A percentile compares a stretch with the other conserved stretches of the same genome.
Conservation (phyloP, 2,888 invertebrate genomes). For the Poecilobothrus nobilitatus region DNA sequence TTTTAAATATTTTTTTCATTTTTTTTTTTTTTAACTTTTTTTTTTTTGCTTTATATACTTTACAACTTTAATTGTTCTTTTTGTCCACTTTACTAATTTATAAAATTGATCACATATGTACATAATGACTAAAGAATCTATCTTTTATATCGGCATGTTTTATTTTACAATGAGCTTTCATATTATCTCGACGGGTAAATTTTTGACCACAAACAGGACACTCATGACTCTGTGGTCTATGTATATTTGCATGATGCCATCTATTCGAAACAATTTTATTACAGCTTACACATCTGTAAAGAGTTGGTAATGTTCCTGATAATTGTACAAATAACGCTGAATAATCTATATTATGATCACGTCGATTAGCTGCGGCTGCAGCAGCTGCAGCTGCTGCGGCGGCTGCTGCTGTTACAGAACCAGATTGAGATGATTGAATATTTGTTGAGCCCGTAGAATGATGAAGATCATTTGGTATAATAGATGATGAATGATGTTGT, state of each 20-base stretch:
- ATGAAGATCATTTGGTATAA: slow-evolving; percentile 18
- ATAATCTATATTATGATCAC: slow-evolving; percentile 45
- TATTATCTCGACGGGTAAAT: slow-evolving; percentile 56
- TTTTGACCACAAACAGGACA: slow-evolving; percentile 53
- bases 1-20: slow-evolving; percentile 14
- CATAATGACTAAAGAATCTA: slow-evolving; percentile 45
- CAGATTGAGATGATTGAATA: slow-evolving; percentile 26
- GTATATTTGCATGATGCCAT: slow-evolving; percentile 56
- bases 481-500: slow-evolving; percentile 15
- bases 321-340: slow-evolving; percentile 43
- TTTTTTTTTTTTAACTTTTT: background rate
- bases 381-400: slow-evolving; percentile 35
- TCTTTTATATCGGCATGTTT: slow-evolving; percentile 50
- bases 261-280: slow-evolving; percentile 55
- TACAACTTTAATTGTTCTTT: slow-evolving; percentile 16
- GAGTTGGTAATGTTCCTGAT: slow-evolving; percentile 43
- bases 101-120: slow-evolving; percentile 47
- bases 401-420: slow-evolving; percentile 29
- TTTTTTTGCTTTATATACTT: slow-evolving; percentile 13
- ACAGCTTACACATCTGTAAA: slow-evolving; percentile 53
- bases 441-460: slow-evolving; percentile 23
- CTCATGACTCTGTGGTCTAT: slow-evolving; percentile 51
- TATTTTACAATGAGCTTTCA: slow-evolving; percentile 55
- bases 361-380: slow-evolving; percentile 38
- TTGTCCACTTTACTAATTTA: slow-evolving; percentile 34